These are phyloP conservation scores for Grallaria varia DNA, from an alignment of 2,113 vertebrate species.

Conservation along the genomic window DNA sequence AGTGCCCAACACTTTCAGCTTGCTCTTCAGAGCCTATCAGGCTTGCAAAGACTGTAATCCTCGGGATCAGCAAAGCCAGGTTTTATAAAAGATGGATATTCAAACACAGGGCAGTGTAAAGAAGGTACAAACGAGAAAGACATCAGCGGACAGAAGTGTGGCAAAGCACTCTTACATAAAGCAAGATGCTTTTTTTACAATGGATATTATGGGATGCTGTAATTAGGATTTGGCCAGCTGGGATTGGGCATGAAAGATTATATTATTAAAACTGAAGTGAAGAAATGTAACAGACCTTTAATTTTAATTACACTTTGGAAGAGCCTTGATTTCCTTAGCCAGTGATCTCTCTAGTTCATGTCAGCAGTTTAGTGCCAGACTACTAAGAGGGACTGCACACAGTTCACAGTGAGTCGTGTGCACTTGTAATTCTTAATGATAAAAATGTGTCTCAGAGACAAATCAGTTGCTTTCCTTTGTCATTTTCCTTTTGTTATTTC, in stretches of 20 bases:
- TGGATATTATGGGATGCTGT: neutral
- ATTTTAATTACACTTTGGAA: conserved; percentile 25
- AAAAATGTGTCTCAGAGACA: neutral
- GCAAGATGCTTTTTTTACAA: neutral
- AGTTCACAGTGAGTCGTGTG: neutral
- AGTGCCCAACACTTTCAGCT: neutral
- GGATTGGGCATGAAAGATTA: neutral
- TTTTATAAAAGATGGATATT: neutral
- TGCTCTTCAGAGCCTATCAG: neutral
- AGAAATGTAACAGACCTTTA: neutral
- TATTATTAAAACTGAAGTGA: neutral
- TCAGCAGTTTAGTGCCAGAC: neutral
- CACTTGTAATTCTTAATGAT: neutral
- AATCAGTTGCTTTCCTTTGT: neutral
- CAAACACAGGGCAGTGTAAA: neutral
- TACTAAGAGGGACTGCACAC: neutral
- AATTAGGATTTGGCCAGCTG: conserved; percentile 38
- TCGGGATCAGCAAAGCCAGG: neutral
- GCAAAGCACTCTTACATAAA: neutral
- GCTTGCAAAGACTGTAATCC: neutral
- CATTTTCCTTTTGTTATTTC: neutral
- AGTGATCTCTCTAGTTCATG: neutral
- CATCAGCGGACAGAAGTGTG: neutral
- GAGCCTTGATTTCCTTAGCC: neutral
- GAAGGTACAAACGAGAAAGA: neutral